Conservation (phyloP, 2,113 vertebrate genomes). For the Archilochus colubris region DNA sequence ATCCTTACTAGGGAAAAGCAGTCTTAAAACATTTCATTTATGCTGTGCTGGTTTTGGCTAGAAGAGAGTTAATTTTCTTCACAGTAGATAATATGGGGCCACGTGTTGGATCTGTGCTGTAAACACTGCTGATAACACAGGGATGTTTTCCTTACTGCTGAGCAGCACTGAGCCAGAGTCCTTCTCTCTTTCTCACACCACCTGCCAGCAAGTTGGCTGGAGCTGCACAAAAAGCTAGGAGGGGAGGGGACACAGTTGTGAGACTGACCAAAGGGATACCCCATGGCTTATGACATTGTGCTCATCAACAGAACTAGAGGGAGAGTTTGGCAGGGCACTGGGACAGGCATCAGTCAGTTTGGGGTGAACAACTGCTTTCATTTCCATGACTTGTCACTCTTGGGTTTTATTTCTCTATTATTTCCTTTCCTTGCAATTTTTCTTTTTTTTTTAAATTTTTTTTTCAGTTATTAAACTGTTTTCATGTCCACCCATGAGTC, state of each 20-base stretch:
- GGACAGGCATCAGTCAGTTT: accelerated
- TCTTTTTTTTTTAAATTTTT: neutral
- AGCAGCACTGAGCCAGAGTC: neutral
- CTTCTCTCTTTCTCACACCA: neutral
- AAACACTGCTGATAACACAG: neutral
- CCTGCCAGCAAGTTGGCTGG: accelerated
- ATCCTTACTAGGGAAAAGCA: neutral
- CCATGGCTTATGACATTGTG: neutral
- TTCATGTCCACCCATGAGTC: neutral
- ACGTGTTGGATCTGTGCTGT: neutral
- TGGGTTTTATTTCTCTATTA: neutral
- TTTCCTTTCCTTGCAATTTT: neutral
- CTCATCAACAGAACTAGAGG: too few relatives aligned
- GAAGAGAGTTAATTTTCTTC: neutral
- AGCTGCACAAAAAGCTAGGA: too few relatives aligned
- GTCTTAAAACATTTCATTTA: neutral
- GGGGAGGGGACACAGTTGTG: neutral
- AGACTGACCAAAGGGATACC: neutral
- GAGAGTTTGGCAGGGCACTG: accelerated
- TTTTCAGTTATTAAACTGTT: neutral
- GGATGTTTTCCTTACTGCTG: neutral
- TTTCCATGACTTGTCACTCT: neutral
- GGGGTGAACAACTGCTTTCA: neutral
- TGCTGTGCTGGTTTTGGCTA: neutral
- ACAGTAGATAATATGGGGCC: accelerated